Evolutionary conservation across 2,113 vertebrate genomes (phyloP).

Genomic region (Sander vitreus): DNA sequence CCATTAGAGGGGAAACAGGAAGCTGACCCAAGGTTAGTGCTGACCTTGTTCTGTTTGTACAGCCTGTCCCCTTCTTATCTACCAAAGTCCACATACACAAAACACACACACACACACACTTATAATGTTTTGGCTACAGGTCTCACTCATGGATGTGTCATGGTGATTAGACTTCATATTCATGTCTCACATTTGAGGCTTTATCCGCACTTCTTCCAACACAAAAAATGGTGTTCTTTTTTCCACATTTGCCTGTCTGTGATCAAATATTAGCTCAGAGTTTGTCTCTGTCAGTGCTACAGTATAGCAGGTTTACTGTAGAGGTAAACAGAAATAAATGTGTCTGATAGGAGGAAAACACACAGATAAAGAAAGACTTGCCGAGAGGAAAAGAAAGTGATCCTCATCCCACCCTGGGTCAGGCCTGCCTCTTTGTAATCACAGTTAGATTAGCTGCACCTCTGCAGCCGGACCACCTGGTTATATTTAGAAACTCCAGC

Average conservation of each 20-base stretch:
- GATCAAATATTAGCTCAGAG: background rate
- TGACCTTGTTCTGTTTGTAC: conserved; percentile 73
- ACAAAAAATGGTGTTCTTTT: background rate
- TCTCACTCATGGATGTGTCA: conserved; percentile 10
- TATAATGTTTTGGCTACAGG: background rate
- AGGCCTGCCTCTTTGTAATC: conserved; percentile 73
- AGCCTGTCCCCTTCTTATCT: conserved; percentile 49
- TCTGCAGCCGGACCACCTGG: conserved; percentile 74
- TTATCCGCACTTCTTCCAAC: background rate
- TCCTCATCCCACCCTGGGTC: conserved; percentile 50
- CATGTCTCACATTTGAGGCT: background rate
- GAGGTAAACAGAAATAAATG: conserved; percentile 3
- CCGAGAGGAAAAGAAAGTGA: conserved; percentile 59
- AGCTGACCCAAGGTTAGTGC: conserved; percentile 68
- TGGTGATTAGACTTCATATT: conserved; percentile 7
- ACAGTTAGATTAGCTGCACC: conserved; percentile 83
- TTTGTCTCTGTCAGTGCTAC: conserved; percentile 10
- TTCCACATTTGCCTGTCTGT: background rate
- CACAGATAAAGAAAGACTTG: conserved; percentile 25
- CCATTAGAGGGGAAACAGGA: conserved; percentile 73
- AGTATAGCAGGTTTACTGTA: background rate
- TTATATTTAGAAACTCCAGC: conserved; percentile 91
- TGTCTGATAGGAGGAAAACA: conserved; percentile 24
- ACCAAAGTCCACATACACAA: conserved; percentile 16
- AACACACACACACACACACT: conserved; percentile 14